A percentile compares a stretch with the other conserved stretches of the same genome.
phyloP scores from a whole-genome alignment of 2,113 vertebrate genomes.

The Trogon surrucura region DNA sequence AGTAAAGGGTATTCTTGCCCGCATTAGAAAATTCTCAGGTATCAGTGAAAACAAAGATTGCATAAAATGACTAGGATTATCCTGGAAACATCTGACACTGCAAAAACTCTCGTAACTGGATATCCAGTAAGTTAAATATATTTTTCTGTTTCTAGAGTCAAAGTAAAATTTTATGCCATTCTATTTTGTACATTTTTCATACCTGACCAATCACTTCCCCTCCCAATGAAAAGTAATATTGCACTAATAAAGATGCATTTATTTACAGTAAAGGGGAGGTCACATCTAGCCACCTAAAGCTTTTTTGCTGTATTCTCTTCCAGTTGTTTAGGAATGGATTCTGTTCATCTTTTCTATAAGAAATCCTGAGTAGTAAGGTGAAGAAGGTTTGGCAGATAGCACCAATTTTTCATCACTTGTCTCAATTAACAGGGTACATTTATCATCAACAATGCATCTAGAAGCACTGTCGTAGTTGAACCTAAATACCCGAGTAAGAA shows the following conservation, averaged over 20 bases:
- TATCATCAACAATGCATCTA: not conserved
- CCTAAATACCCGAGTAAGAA: not conserved
- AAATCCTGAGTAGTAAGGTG: conserved; percentile 38
- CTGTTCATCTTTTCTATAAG: not conserved
- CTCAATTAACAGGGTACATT: not conserved
- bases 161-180: not conserved
- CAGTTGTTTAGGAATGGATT: conserved; percentile 8
- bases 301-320: not conserved
- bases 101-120: not conserved
- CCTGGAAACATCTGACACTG: not conserved
- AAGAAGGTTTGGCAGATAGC: conserved; percentile 43
- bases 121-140: not conserved
- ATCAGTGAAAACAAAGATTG: not conserved
- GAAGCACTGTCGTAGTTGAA: not conserved
- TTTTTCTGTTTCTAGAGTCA: not conserved
- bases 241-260: not conserved
- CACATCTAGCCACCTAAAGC: not conserved
- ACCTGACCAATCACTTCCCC: not conserved
- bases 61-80: not conserved
- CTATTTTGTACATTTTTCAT: not conserved
- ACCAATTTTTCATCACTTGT: not conserved
- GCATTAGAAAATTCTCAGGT: not conserved
- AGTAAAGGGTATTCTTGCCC: not conserved
- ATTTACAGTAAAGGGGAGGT: not conserved
- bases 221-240: not conserved